Base-by-base conservation (phyloP, 2,888 invertebrate species). In the Therioaphis trifolii region DNA sequence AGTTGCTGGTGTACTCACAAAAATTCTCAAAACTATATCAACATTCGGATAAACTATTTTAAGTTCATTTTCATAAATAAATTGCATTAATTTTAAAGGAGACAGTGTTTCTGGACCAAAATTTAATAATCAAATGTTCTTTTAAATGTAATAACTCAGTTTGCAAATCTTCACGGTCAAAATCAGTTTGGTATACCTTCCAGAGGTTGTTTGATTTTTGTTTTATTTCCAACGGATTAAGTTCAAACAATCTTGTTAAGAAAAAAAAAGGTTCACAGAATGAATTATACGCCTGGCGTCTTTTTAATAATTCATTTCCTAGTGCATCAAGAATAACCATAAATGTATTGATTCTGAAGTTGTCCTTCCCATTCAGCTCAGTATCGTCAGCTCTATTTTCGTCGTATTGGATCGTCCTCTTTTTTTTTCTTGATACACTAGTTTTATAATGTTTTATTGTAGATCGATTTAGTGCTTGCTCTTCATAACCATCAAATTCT, bases 271-370 rank as follows among this genome's bases (percentile, higher is more conserved):
- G 43, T 71, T 24, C 69, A 43, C 46, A 46, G 35, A 71, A 46
- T 46, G 43, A 46, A 27, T 49, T 35, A 46, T 71, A 71, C 0
- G 49, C 24, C 35, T 71, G 49, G 7, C 71, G 27, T 49, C 49
- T 18, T 71, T 71, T 71, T 71, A 46, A 27, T 18, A 49, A 49
- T 71, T 77, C 43, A 58, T 63, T 29, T 24, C n/a, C 58, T 66
- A 77, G 27, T 15, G 3, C 52, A 43, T 66, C 77, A 77, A 77
- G 40, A 77, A 77, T 77, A 7, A 77, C 63, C 46, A 66, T 58
- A 21, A 76, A 76, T 7, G 77, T 27, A 43, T 77, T 63, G 3
- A 46, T 66, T 63, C 46, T 63, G 11, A 77, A 77, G 29, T 77
- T 77, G 12, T 77, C 77, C 21, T 55, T 61, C 3, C 11, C 27